Conservation (phyloP, 1,140 invertebrate species). For the Drosophila repleta region DNA sequence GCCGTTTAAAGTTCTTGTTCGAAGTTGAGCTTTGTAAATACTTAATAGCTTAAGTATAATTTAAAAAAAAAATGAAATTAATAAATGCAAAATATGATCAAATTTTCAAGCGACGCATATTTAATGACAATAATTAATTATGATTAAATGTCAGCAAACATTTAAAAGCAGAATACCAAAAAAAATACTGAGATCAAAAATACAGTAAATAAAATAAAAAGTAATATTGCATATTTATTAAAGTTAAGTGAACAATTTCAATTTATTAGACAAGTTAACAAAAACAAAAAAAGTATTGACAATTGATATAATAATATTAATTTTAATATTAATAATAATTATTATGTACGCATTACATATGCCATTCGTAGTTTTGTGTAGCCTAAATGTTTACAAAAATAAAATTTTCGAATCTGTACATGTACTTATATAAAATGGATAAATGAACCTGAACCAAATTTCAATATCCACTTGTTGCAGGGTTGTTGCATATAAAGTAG, state of each 20-base stretch:
- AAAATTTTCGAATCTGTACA: constrained; percentile 67
- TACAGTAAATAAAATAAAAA: not conserved
- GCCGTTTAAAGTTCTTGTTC: constrained; percentile 74
- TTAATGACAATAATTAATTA: constrained; percentile 52
- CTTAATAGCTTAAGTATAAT: constrained; percentile 80
- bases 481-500: too few species aligned
- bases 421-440: constrained; percentile 26
- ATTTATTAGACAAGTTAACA: not conserved
- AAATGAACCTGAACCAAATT: not conserved
- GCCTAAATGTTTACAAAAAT: constrained; percentile 67
- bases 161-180: constrained; percentile 33
- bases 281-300: not conserved
- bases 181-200: constrained; percentile 19
- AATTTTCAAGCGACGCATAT: constrained; percentile 44
- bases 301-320: constrained; percentile 13
- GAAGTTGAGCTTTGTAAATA: constrained; percentile 80
- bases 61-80: constrained; percentile 41
- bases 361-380: constrained; percentile 68
- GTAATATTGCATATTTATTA: constrained; percentile 18
- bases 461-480: too few species aligned
- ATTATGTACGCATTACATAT: constrained; percentile 3
- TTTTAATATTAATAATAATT: constrained; percentile 4
- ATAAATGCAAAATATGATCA: constrained; percentile 23
- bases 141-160: constrained; percentile 16
- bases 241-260: not conserved